Base-by-base conservation (phyloP, 1,140 invertebrate species). In the Musca domestica region DNA sequence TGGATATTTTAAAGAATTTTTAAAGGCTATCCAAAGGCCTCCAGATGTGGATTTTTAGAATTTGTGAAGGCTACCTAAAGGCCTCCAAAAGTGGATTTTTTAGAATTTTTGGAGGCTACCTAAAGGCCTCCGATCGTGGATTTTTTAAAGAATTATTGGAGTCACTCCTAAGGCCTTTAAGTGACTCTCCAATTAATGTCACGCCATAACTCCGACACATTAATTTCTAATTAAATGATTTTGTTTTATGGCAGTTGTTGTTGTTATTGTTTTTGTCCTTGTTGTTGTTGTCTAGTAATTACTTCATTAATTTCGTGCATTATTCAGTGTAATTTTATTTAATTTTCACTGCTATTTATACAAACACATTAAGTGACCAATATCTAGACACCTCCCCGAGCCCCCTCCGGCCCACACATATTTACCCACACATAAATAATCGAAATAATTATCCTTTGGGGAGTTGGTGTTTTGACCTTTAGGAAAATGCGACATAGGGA, bases 261-360 rank as follows among this genome's bases (percentile, higher is more conserved):
- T 51, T 19, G 48, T 51, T 54, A 1, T 23, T 25, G 6, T 25
- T 54, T 0, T 54, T 54, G 52, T 12, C 1, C 1, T 22, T 51
- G n/a, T 51, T 19, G 48, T 51, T 22, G 17, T 19, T 20, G 9
- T 51, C 20, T 20, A 19, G 52, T 54, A 54, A 54, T 54, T 54
- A 54, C 52, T 54, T 54, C 52, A 54, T 54, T 54, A 54, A 54
- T 54, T 54, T 54, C 52, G 12, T 54, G 20, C 23, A 54, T 54
- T 54, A 54, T 54, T 54, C 52, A 54, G 22, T 15, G 52, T 54
- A 54, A 54, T 54, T 54, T 54, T 54, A 54, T 54, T 54, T 54
- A 54, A 54, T 54, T 54, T 54, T 54, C 52, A 4, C 52, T 10
- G 52, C 19, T 23, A 54, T 23, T 54, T 15, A 54, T 22, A 54